Conservation (phyloP, 2,888 invertebrate species). For the Notodonta dromedarius region DNA sequence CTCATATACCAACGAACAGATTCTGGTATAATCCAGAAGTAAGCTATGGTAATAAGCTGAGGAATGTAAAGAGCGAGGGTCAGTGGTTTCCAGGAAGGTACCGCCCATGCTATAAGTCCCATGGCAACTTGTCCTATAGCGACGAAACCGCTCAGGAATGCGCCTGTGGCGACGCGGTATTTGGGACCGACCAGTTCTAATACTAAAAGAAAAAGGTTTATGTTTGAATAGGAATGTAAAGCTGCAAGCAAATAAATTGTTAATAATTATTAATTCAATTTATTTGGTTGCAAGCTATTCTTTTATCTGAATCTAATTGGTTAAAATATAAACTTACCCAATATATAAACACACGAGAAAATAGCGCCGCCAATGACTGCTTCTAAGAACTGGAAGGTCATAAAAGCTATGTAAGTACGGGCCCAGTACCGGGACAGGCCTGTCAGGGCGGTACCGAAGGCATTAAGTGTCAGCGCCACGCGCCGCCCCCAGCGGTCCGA, state of each 20-base stretch:
- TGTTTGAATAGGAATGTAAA: too few species aligned
- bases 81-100: slow-evolving; percentile 85
- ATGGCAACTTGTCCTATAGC: slow-evolving; percentile 86
- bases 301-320: neutral
- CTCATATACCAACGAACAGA: slow-evolving; percentile 89
- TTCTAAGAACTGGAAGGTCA: slow-evolving; percentile 86
- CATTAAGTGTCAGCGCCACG: slow-evolving; percentile 79
- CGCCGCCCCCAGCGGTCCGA: slow-evolving; percentile 88
- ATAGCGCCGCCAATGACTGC: slow-evolving; percentile 86
- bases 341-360: slow-evolving; percentile 87
- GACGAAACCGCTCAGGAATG: slow-evolving; percentile 85
- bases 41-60: slow-evolving; percentile 83
- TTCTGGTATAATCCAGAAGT: slow-evolving; percentile 86
- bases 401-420: slow-evolving; percentile 85
- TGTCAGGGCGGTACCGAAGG: slow-evolving; percentile 75
- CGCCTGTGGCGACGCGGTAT: slow-evolving; percentile 86
- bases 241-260: too few species aligned
- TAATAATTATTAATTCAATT: too few species aligned
- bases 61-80: slow-evolving; percentile 86
- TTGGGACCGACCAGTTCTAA: slow-evolving; percentile 88
- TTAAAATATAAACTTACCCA: slow-evolving; percentile 71
- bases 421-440: slow-evolving; percentile 49
- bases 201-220: slow-evolving; percentile 57
- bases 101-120: slow-evolving; percentile 85
- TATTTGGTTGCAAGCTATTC: too few species aligned